Evolutionary conservation across 2,113 vertebrate genomes (phyloP).

Genomic region (Ammospiza nelsoni): DNA sequence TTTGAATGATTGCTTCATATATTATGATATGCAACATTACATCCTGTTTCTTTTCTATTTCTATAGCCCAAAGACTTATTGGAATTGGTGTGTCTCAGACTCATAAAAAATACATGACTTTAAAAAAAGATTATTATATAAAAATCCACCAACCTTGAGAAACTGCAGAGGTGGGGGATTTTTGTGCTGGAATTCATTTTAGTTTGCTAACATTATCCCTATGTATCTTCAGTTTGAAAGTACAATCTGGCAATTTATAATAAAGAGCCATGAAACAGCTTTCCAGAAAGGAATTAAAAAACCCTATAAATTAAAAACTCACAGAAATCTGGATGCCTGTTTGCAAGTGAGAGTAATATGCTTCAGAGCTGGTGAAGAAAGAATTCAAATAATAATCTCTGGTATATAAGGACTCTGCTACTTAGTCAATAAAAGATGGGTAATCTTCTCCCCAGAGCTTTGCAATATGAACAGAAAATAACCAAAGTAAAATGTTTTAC

Average conservation of each 20-base stretch:
- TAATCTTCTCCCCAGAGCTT: constrained; percentile 39
- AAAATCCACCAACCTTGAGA: constrained; percentile 69
- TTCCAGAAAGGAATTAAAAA: constrained; percentile 39
- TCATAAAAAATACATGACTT: constrained; percentile 80
- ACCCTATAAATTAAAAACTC: neutral
- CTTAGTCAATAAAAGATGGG: constrained; percentile 38
- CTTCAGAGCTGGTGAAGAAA: neutral
- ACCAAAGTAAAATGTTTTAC: constrained; percentile 47
- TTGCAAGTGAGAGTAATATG: constrained; percentile 27
- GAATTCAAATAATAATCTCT: constrained; percentile 11
- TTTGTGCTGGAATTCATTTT: constrained; percentile 69
- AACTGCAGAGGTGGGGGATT: constrained; percentile 69
- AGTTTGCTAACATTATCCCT: constrained; percentile 61
- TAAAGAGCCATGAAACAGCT: constrained; percentile 36
- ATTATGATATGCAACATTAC: constrained; percentile 65
- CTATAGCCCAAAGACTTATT: constrained; percentile 75
- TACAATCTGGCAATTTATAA: constrained; percentile 66
- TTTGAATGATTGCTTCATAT: constrained; percentile 70
- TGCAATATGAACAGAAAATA: constrained; percentile 32
- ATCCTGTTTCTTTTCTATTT: constrained; percentile 64
- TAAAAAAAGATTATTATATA: constrained; percentile 63
- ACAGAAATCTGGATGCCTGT: constrained; percentile 57
- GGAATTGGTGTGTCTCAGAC: constrained; percentile 64
- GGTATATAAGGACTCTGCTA: neutral
- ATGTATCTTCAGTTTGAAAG: constrained; percentile 17